These are phyloP conservation scores for Otis tarda DNA, from an alignment of 2,113 vertebrate genomes.

Conservation along the genomic window DNA sequence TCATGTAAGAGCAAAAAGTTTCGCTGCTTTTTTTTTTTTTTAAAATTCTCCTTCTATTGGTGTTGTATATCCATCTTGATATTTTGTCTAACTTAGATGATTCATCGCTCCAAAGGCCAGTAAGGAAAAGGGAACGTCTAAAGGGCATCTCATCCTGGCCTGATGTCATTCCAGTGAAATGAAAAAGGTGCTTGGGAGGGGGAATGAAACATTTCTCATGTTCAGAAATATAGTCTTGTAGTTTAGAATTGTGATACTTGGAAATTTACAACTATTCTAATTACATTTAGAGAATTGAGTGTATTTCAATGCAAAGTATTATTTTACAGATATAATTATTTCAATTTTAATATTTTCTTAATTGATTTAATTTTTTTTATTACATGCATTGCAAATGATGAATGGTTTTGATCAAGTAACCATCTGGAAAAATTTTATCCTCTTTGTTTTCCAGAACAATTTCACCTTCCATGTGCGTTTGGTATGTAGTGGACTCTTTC, in stretches of 20 bases:
- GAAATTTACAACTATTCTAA: neutral
- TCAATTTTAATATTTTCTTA: neutral
- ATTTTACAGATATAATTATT: neutral
- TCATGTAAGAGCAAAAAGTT: neutral
- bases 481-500: neutral
- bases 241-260: neutral
- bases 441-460: neutral
- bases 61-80: neutral
- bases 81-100: neutral
- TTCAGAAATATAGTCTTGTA: neutral
- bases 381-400: neutral
- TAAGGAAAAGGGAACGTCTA: neutral
- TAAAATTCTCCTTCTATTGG: neutral
- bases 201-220: neutral
- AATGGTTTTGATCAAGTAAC: neutral
- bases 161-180: neutral
- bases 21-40: neutral
- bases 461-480: neutral
- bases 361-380: neutral
- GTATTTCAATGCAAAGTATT: neutral
- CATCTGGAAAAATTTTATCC: neutral
- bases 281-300: neutral
- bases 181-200: neutral
- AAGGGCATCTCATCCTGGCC: neutral
- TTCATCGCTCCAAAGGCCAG: neutral